Evolutionary conservation across 2,113 vertebrate genomes (phyloP).

Genomic region (Sylvia atricapilla): DNA sequence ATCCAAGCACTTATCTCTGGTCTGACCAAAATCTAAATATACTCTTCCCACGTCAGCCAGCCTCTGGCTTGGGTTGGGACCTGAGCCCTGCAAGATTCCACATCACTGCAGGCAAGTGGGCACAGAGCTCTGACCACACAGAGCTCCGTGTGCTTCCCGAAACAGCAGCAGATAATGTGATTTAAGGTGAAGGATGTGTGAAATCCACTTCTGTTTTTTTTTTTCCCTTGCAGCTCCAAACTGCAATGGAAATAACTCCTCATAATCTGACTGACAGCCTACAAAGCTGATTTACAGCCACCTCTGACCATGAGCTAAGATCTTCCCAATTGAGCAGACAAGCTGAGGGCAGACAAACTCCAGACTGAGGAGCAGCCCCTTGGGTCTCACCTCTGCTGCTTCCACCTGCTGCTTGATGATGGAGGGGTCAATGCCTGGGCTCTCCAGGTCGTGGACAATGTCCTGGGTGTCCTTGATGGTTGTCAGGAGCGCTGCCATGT

Average conservation of each 20-base stretch:
- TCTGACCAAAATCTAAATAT: background rate
- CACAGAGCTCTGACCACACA: background rate
- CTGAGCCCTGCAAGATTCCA: background rate
- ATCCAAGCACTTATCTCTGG: background rate
- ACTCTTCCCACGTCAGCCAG: background rate
- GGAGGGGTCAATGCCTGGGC: slow-evolving; percentile 96
- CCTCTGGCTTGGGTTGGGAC: background rate
- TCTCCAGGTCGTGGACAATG: slow-evolving; percentile 93
- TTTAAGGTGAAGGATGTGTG: background rate
- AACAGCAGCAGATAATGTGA: background rate
- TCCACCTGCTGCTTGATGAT: slow-evolving; percentile 99
- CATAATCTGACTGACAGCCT: fast-evolving
- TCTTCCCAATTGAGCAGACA: background rate
- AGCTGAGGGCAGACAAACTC: background rate
- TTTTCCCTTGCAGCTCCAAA: background rate
- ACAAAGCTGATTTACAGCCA: background rate
- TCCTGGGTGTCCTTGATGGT: slow-evolving; percentile 95
- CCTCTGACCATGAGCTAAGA: background rate
- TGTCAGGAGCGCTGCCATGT: slow-evolving; percentile 92
- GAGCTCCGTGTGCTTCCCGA: background rate
- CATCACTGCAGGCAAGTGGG: background rate
- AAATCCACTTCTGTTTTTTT: background rate
- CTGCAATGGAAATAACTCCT: background rate
- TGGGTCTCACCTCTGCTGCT: slow-evolving; percentile 85
- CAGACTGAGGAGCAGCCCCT: background rate